Evolutionary conservation across 2,797 vertebrate species (phyloP).

Genomic region (Pygocentrus nattereri): DNA sequence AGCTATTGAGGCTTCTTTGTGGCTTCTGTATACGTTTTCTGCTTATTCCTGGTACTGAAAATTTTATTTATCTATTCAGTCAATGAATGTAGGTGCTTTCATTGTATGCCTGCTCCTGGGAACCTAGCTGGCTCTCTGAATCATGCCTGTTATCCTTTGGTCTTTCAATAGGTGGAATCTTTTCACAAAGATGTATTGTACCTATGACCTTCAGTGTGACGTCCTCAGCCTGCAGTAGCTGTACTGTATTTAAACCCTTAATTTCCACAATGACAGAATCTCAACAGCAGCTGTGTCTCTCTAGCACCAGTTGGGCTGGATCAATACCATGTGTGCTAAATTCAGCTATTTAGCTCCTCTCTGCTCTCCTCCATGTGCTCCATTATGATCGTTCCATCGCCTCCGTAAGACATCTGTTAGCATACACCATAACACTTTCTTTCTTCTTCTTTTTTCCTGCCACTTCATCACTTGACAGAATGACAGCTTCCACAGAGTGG

Average conservation of each 20-base stretch:
- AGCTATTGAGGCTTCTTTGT: too few relatives aligned
- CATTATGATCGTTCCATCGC: constrained; percentile 52
- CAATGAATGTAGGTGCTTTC: too few relatives aligned
- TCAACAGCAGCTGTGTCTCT: constrained; percentile 22
- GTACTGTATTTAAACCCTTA: constrained; percentile 21
- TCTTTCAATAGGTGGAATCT: neutral
- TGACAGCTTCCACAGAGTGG: constrained; percentile 66
- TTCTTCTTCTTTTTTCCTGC: constrained; percentile 47
- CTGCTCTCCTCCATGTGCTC: constrained; percentile 41
- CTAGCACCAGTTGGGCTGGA: constrained; percentile 37
- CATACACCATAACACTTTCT: constrained; percentile 41
- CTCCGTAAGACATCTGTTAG: constrained; percentile 58
- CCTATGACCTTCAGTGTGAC: constrained; percentile 6
- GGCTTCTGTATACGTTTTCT: too few relatives aligned
- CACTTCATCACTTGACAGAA: constrained; percentile 58
- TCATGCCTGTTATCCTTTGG: neutral
- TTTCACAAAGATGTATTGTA: neutral
- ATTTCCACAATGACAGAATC: constrained; percentile 27
- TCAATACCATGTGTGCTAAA: constrained; percentile 46
- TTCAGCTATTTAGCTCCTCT: constrained; percentile 16
- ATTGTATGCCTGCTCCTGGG: too few relatives aligned
- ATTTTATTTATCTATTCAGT: too few relatives aligned
- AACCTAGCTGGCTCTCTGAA: too few relatives aligned
- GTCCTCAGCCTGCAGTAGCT: neutral
- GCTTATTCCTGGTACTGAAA: too few relatives aligned